Conservation (phyloP, 2,797 vertebrate species). For the Percopsis omiscomaycus region DNA sequence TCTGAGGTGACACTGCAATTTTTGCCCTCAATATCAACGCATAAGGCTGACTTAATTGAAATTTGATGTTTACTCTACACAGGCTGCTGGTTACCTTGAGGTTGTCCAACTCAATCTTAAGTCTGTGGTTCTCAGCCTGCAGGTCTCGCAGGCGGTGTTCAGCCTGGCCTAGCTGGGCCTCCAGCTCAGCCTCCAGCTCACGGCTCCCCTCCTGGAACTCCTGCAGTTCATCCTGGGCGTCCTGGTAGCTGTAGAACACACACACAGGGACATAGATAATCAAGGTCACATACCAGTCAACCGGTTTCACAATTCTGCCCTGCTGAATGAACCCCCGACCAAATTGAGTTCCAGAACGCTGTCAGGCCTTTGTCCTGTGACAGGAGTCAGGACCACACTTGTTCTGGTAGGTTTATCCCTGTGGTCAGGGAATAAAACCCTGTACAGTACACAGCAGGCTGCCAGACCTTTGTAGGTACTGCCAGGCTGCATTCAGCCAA, state of each 20-base stretch:
- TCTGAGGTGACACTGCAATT: too few species aligned
- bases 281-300: constrained; percentile 25
- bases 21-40: too few species aligned
- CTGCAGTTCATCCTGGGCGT: constrained; percentile 94
- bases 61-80: too few species aligned
- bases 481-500: constrained; percentile 17
- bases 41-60: too few species aligned
- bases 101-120: constrained; percentile 88
- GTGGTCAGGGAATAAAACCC: constrained; percentile 39
- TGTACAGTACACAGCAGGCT: not conserved
- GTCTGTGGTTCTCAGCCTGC: constrained; percentile 91
- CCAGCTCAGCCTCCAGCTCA: constrained; percentile 95
- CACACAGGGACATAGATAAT: too few species aligned
- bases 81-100: constrained; percentile 82
- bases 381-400: constrained; percentile 24
- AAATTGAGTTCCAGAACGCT: constrained; percentile 46
- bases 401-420: constrained; percentile 49
- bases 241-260: constrained; percentile 83
- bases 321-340: constrained; percentile 25
- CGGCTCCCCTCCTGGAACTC: constrained; percentile 98
- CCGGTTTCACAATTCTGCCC: constrained; percentile 34
- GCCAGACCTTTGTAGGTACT: constrained; percentile 29
- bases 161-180: constrained; percentile 91
- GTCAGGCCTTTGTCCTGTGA: constrained; percentile 48
- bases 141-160: constrained; percentile 94